A percentile compares a stretch with the other conserved stretches of the same genome.
Conservation (phyloP, 2,113 vertebrate genomes). For the Scatophagus argus region DNA sequence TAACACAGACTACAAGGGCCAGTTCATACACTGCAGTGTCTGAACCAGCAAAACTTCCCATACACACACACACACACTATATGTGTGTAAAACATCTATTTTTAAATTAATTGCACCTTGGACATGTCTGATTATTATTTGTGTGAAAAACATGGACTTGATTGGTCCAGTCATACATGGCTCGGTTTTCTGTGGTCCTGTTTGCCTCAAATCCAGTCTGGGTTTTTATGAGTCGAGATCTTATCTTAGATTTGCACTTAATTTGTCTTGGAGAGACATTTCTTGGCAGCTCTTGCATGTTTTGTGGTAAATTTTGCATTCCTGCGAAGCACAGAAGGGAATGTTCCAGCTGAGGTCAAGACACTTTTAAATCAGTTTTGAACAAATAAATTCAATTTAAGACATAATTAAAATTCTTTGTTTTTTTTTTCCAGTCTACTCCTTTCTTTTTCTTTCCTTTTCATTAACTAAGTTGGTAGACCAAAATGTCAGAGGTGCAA, state of each 20-base stretch:
- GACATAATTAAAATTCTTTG: too few relatives aligned
- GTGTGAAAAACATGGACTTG: constrained; percentile 7
- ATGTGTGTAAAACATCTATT: not conserved
- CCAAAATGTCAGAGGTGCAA: not conserved
- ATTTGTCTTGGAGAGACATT: constrained; percentile 34
- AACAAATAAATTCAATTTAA: not conserved
- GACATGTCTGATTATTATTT: not conserved
- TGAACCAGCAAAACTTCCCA: constrained; percentile 21
- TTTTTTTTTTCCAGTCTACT: too few relatives aligned
- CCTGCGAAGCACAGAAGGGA: constrained; percentile 1
- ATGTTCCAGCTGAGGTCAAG: constrained; percentile 7
- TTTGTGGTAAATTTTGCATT: constrained; percentile 8
- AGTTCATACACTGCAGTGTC: constrained; percentile 23
- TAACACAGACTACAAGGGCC: constrained; percentile 36
- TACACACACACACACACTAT: constrained; percentile 8
- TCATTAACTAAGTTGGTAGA: not conserved
- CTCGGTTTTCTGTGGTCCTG: not conserved
- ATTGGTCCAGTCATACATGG: not conserved
- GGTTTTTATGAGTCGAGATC: not conserved
- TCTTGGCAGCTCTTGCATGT: constrained; percentile 4
- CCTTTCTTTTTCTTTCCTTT: not conserved
- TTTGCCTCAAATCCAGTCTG: not conserved
- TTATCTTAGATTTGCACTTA: constrained; percentile 17
- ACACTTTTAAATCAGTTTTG: not conserved
- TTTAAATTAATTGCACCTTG: constrained; percentile 1